These are phyloP conservation scores for Cynocephalus volans DNA, from an alignment of 2,113 vertebrate genomes.

Conservation along the genomic window DNA sequence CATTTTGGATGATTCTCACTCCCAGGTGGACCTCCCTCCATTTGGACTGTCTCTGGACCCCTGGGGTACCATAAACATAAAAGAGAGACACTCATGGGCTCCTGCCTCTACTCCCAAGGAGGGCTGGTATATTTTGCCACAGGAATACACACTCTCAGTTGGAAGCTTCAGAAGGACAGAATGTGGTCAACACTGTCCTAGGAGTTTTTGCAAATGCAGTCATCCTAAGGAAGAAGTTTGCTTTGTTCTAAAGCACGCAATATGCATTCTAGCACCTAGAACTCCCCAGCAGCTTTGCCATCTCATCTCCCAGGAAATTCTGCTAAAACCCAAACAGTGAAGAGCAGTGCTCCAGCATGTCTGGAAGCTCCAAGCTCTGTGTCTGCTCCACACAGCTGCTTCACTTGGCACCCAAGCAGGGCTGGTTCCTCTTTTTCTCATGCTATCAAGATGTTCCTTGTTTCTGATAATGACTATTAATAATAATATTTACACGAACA, in stretches of 20 bases:
- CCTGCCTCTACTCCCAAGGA: not conserved
- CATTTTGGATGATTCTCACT: not conserved
- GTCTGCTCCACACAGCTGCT: conserved; percentile 53
- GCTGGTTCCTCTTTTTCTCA: conserved; percentile 45
- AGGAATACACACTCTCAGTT: not conserved
- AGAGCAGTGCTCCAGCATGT: not conserved
- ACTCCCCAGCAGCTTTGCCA: not conserved
- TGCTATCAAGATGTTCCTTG: conserved; percentile 69
- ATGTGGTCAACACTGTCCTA: not conserved
- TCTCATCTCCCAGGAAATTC: not conserved
- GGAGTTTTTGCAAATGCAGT: not conserved
- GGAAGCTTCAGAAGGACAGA: not conserved
- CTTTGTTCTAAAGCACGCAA: not conserved
- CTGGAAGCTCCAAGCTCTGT: not conserved
- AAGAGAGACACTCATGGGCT: not conserved
- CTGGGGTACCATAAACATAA: not conserved
- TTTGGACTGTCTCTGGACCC: not conserved
- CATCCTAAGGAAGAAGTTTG: not conserved
- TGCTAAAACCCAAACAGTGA: not conserved
- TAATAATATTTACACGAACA: conserved; percentile 77
- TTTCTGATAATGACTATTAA: conserved; percentile 71
- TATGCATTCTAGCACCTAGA: not conserved
- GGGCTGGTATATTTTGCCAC: not conserved
- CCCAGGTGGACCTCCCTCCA: not conserved
- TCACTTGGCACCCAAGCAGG: conserved; percentile 6